phyloP scores from a whole-genome alignment of 1,140 invertebrate species.

The Piezodorus guildinii region DNA sequence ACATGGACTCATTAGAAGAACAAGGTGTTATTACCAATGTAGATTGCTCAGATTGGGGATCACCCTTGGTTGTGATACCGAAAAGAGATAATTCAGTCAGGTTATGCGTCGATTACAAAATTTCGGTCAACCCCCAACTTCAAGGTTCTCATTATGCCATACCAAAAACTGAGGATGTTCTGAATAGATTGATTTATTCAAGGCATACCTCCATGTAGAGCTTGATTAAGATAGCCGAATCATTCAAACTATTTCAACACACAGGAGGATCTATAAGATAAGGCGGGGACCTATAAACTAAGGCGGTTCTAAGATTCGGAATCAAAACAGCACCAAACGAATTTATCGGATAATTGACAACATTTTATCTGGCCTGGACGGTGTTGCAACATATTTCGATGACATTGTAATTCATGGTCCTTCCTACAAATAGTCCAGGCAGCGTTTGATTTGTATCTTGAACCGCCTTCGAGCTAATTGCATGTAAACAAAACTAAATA shows the following conservation, averaged over 20 bases:
- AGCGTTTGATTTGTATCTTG: no score
- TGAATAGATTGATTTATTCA: neutral
- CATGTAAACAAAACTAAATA: neutral
- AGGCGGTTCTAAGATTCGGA: constrained; percentile 38
- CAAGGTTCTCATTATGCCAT: no score
- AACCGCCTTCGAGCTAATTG: neutral
- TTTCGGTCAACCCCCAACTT: no score
- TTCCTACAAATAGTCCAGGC: neutral
- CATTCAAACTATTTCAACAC: constrained; percentile 31
- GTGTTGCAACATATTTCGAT: constrained; percentile 26
- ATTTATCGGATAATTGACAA: constrained; percentile 40
- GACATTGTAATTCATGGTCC: neutral
- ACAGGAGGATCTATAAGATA: constrained; percentile 28
- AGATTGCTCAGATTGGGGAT: no score
- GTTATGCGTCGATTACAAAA: no score
- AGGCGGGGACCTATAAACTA: no score
- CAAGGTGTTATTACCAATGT: no score
- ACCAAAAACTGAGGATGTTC: no score
- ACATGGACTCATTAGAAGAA: no score
- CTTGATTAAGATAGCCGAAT: constrained; percentile 1
- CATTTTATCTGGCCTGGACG: constrained; percentile 31
- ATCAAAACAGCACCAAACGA: constrained; percentile 38
- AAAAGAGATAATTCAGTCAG: no score
- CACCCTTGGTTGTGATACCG: no score
- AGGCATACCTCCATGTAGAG: neutral